phyloP scores from a whole-genome alignment of 2,888 invertebrate species.

The Coelinius sp. region DNA sequence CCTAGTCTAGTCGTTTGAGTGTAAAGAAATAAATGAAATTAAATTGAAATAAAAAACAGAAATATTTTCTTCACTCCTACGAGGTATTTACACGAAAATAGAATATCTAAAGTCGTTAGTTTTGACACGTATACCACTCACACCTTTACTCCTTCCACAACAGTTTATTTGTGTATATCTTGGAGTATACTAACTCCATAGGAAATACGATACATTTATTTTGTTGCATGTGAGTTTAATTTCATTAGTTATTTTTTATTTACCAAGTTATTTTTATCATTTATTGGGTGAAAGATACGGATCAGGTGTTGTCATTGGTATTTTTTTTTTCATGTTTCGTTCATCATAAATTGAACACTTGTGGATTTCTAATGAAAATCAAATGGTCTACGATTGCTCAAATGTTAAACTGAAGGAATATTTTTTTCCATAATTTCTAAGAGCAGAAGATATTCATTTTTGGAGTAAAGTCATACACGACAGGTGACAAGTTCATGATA shows the following conservation, averaged over 20 bases:
- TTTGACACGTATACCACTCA: not conserved
- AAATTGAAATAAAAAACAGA: not conserved
- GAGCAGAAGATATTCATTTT: not conserved
- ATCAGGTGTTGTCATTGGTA: conserved; percentile 14
- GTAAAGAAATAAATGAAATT: not conserved
- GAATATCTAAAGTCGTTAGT: conserved; percentile 26
- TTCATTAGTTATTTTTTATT: not conserved
- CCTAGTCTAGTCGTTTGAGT: not conserved
- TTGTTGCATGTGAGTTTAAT: conserved; percentile 2
- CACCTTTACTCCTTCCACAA: not conserved
- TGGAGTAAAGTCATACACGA: not conserved
- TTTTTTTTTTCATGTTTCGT: not conserved
- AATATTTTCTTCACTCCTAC: not conserved
- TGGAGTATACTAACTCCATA: not conserved
- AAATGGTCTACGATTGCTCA: not conserved
- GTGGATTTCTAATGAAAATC: conserved; percentile 7
- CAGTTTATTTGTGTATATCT: not conserved
- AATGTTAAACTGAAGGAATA: not conserved
- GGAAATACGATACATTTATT: conserved; percentile 18
- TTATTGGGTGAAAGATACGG: conserved; percentile 14
- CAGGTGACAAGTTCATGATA: not conserved
- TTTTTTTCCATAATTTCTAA: not conserved
- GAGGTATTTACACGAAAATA: conserved; percentile 30
- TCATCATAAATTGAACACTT: not conserved
- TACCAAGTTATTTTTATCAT: not conserved